A percentile compares a stretch with the other conserved stretches of the same genome.
phyloP scores from a whole-genome alignment of 2,888 invertebrate genomes.

The Beris morrisii region DNA sequence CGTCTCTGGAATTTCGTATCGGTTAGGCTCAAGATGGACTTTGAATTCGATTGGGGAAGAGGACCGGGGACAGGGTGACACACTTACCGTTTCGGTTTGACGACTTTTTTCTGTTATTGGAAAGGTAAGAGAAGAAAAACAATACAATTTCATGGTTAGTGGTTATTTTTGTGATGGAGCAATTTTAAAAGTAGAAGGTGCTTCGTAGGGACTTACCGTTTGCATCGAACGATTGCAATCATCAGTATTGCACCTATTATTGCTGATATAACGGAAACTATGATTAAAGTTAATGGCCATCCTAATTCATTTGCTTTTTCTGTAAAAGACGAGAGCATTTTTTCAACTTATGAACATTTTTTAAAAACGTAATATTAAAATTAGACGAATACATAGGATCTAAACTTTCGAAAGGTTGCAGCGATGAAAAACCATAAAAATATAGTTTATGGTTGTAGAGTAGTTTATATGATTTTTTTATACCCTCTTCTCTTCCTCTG shows the following conservation, averaged over 20 bases:
- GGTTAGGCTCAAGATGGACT: conserved; percentile 12
- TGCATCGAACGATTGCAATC: conserved; percentile 64
- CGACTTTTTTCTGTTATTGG: conserved; percentile 51
- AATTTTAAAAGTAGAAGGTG: background rate
- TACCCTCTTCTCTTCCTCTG: too few species aligned
- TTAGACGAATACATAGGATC: too few species aligned
- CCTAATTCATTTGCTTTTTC: conserved; percentile 65
- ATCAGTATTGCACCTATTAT: conserved; percentile 65
- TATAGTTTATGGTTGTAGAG: too few species aligned
- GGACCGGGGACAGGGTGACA: conserved; percentile 40
- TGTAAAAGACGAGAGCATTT: conserved; percentile 39
- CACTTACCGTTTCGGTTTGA: conserved; percentile 56
- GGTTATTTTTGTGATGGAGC: background rate
- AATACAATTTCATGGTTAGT: background rate
- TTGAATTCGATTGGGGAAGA: conserved; percentile 30
- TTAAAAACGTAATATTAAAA: too few species aligned
- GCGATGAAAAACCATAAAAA: too few species aligned
- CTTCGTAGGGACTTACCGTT: conserved; percentile 58
- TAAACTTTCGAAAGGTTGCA: too few species aligned
- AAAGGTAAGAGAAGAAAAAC: conserved; percentile 19
- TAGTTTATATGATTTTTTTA: too few species aligned
- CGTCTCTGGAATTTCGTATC: conserved; percentile 47
- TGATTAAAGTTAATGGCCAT: conserved; percentile 64
- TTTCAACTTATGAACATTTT: too few species aligned
- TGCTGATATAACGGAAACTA: conserved; percentile 66